Evolutionary conservation across 2,113 vertebrate genomes (phyloP), one percentile per base, ranked within the genome.

Genomic region (Proteles cristata): DNA sequence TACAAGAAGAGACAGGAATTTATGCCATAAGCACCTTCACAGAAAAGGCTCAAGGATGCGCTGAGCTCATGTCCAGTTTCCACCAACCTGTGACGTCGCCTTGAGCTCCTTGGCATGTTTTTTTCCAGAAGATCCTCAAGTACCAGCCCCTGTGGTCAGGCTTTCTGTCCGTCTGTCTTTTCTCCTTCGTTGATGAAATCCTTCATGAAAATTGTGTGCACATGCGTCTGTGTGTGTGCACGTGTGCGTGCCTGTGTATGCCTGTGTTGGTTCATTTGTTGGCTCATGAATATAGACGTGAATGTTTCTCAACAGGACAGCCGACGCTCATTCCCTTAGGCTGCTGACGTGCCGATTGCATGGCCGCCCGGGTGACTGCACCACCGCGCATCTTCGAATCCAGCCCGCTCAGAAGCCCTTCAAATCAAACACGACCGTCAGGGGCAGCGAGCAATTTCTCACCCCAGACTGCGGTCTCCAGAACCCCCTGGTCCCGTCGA

Each of bases 341-440:
- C 4, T 23, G 19, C 26, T 23, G 6, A 3, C 2, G 0, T 11
- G 23, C 79, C 1, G 17, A 9, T 12, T 3, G 4, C 73, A 12
- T 8, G 0, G 12, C 25, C 31, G 26, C 25, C 45, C 23, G 10
- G 50, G 21, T 16, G 26, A 21, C 1, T 0, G 1, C 4, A 6
- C 23, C 12, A 16, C 12, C 55, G 8, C 1, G 23, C 11, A 14
- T 0, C 45, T 68, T 7, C 0, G 3, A 26, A 15, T 5, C 73
- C 80, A 4, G n/a, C 8, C 1, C 0, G 4, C 5, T 25, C 39
- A 2, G 58, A 80, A 48, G 28, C 2, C 68, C 8, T 19, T 39
- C 23, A 26, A 55, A 16, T 0, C 1, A 21, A 71, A 15, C 63
- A 21, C 2, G 4, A 2, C 33, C 2, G 0, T 0, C 4, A 69